Evolutionary conservation across 2,888 invertebrate species (phyloP).

Genomic region (Macroteleia sp.): DNA sequence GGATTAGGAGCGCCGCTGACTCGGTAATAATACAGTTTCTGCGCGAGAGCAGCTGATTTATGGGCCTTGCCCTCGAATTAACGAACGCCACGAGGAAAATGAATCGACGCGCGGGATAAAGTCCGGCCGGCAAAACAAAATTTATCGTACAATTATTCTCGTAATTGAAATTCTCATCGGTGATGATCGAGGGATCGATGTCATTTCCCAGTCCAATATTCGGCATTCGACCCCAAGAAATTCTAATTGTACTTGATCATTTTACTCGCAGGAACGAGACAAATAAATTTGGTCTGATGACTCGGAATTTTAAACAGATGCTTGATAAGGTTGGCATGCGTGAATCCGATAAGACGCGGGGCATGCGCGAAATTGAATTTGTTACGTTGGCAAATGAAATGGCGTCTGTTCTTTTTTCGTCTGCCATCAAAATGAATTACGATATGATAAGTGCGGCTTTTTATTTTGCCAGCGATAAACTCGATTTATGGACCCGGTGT

Average conservation of each 20-base stretch:
- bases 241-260: no score
- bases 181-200: conserved; percentile 38
- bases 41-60: conserved; percentile 55
- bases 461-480: conserved; percentile 21
- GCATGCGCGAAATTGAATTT: conserved; percentile 28
- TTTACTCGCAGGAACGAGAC: no score
- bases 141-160: conserved; percentile 51
- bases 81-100: conserved; percentile 50
- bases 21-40: conserved; percentile 64
- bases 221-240: no score
- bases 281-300: no score
- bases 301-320: no score
- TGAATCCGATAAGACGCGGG: conserved; percentile 29
- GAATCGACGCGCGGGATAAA: conserved; percentile 26
- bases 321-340: conserved; percentile 34
- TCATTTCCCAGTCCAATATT: no score
- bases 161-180: conserved; percentile 50
- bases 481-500: conserved; percentile 25
- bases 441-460: conserved; percentile 41
- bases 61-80: conserved; percentile 48
- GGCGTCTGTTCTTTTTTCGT: conserved; percentile 6
- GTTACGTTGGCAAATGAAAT: conserved; percentile 6
- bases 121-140: conserved; percentile 38
- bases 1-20: conserved; percentile 62
- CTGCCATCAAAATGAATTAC: conserved; percentile 38